A percentile compares a stretch with the other conserved stretches of the same genome.
These are phyloP conservation scores for Exocentrus adspersus DNA, from an alignment of 2,888 invertebrate genomes.

Conservation along the genomic window DNA sequence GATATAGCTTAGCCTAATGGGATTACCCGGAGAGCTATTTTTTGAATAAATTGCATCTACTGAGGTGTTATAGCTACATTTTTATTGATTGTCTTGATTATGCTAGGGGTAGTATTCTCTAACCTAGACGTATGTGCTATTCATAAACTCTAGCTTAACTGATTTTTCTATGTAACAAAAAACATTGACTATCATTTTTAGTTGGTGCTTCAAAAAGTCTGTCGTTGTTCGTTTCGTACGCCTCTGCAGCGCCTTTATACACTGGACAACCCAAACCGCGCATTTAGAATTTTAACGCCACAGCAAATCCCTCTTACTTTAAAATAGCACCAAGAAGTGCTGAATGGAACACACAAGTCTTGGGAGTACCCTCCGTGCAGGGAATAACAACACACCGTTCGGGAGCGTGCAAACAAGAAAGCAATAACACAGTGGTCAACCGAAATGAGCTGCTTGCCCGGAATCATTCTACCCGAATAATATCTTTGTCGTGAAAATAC, in stretches of 20 bases:
- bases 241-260: neutral
- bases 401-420: conserved; percentile 51
- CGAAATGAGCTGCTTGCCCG: conserved; percentile 59
- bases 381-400: conserved; percentile 45
- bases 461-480: conserved; percentile 60
- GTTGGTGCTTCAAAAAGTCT: too few relatives aligned
- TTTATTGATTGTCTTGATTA: too few relatives aligned
- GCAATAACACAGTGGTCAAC: conserved; percentile 62
- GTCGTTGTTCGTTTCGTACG: too few relatives aligned
- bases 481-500: conserved; percentile 59
- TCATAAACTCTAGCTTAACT: too few relatives aligned
- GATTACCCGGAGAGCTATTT: too few relatives aligned
- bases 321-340: conserved; percentile 53
- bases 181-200: too few relatives aligned
- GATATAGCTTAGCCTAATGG: too few relatives aligned
- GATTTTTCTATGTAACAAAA: too few relatives aligned
- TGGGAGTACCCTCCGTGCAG: conserved; percentile 54
- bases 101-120: too few relatives aligned
- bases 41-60: too few relatives aligned
- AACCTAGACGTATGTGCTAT: too few relatives aligned
- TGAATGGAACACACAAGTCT: conserved; percentile 55
- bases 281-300: conserved; percentile 52
- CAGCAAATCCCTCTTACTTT: conserved; percentile 49
- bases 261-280: conserved; percentile 11
- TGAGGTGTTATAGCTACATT: too few relatives aligned